Conservation (phyloP, 53 echinoderm and acorn worm genomes). For the Apostichopus leukothele region DNA sequence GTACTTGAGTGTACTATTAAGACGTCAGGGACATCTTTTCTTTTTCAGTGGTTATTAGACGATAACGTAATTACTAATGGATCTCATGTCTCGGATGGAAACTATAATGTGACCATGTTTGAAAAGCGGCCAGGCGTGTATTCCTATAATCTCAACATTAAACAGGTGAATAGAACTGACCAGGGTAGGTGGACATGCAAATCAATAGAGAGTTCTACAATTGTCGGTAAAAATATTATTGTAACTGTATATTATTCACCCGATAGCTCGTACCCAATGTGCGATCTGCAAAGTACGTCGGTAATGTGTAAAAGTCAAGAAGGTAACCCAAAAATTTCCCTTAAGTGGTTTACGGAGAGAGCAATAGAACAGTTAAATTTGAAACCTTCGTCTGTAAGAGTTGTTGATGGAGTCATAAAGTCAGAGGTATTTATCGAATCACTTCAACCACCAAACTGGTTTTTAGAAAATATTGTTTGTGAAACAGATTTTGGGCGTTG, state of each 20-base stretch:
- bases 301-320: conserved; percentile 27
- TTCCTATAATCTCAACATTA: background rate
- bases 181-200: conserved; percentile 32
- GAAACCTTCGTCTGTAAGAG: conserved; percentile 1
- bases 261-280: conserved; percentile 23
- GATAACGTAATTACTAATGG: conserved; percentile 12
- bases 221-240: background rate
- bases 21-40: background rate
- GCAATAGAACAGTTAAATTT: background rate
- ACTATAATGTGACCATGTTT: background rate
- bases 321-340: conserved; percentile 24
- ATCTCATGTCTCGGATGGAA: background rate
- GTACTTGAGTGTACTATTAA: background rate
- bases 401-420: background rate
- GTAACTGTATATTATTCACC: background rate
- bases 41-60: background rate
- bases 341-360: background rate
- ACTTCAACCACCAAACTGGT: conserved; percentile 15
- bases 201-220: background rate
- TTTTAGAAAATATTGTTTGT: conserved; percentile 2
- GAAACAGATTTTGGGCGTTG: conserved; percentile 19
- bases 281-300: background rate
- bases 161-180: background rate
- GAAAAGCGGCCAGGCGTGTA: background rate
- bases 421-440: background rate